phyloP scores from a whole-genome alignment of 2,888 invertebrate species.

The Ecdyonurus torrentis region DNA sequence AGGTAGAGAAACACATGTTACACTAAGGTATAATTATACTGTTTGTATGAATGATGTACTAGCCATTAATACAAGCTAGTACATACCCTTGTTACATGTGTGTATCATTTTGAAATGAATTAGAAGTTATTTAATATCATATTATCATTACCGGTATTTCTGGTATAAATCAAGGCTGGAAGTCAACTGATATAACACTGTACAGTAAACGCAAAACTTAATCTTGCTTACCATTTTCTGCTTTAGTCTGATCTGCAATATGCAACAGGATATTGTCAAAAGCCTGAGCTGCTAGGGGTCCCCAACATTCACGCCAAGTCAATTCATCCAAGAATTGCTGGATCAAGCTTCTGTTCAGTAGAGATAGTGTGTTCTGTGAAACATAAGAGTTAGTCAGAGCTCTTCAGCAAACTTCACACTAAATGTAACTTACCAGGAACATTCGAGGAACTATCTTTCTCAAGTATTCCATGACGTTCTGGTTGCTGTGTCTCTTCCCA shows the following conservation, averaged over 20 bases:
- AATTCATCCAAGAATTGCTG: constrained; percentile 82
- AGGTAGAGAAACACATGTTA: no score
- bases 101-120: no score
- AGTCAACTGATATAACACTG: not conserved
- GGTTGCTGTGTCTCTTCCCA: constrained; percentile 36
- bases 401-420: no score
- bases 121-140: not conserved
- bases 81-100: no score
- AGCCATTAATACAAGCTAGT: no score
- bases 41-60: no score
- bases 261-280: constrained; percentile 68
- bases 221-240: constrained; percentile 33
- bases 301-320: constrained; percentile 77
- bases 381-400: no score
- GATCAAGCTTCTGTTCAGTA: constrained; percentile 68
- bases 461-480: constrained; percentile 74
- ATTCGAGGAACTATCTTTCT: constrained; percentile 61
- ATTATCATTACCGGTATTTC: not conserved
- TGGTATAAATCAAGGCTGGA: not conserved
- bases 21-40: no score
- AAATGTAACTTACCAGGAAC: constrained; percentile 30
- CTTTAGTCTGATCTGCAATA: constrained; percentile 58
- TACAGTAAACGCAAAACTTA: not conserved
- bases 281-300: constrained; percentile 54
- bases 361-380: constrained; percentile 68